phyloP scores from a whole-genome alignment of 2,113 vertebrate genomes.

The Heterochromis multidens region DNA sequence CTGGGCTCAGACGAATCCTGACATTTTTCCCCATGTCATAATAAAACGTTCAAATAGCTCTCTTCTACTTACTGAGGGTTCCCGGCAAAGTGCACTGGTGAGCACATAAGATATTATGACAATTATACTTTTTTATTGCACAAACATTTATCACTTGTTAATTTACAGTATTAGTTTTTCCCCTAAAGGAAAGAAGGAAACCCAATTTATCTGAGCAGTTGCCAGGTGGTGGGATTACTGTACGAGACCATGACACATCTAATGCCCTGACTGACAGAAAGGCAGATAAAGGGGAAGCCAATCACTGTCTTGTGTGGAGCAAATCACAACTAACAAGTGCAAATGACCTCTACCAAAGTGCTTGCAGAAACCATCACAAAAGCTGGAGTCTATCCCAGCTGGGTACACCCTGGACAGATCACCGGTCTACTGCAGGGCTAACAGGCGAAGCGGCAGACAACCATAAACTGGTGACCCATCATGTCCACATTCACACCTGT shows the following conservation, averaged over 20 bases:
- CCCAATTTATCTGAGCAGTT: neutral
- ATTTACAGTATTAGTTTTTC: neutral
- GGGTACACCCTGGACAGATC: neutral
- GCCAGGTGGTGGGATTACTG: neutral
- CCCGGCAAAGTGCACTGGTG: accelerated
- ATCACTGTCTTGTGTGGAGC: neutral
- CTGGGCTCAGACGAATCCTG: neutral
- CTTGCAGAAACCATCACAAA: neutral
- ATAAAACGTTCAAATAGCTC: neutral
- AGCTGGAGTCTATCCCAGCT: neutral
- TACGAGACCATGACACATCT: neutral
- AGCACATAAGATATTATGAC: neutral
- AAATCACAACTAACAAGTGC: neutral
- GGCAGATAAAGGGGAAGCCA: accelerated
- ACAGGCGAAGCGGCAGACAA: too few relatives aligned
- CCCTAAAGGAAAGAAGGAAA: neutral
- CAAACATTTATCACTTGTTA: neutral
- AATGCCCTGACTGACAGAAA: neutral
- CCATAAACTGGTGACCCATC: too few relatives aligned
- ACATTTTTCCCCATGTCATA: neutral
- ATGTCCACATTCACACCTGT: neutral
- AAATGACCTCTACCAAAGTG: neutral
- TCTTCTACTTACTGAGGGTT: neutral
- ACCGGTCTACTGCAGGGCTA: neutral
- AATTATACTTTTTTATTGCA: neutral